phyloP scores from a whole-genome alignment of 2,797 vertebrate genomes.

The Neopelma chrysocephalum region DNA sequence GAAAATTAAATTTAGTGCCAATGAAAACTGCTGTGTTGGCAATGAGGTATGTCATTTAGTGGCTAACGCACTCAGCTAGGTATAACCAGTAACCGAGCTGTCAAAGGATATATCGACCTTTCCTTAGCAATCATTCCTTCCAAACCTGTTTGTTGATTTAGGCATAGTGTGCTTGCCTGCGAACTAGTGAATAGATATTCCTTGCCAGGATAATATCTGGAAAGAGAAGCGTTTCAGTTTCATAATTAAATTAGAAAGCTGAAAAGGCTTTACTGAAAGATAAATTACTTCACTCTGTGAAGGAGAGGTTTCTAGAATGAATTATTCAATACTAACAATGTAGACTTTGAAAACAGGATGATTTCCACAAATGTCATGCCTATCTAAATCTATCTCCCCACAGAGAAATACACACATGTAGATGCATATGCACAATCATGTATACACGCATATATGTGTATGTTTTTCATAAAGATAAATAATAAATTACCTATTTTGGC shows the following conservation, averaged over 20 bases:
- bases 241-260: not conserved
- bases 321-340: not conserved
- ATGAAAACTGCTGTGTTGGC: not conserved
- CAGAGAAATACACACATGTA: not conserved
- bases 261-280: not conserved
- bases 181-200: not conserved
- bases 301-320: slow-evolving; percentile 6
- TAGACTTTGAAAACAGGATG: not conserved
- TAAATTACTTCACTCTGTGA: not conserved
- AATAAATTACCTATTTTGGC: not conserved
- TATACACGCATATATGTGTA: accelerated
- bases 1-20: not conserved
- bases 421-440: not conserved
- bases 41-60: not conserved
- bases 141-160: slow-evolving; percentile 22
- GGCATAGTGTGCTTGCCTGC: not conserved
- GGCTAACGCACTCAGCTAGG: not conserved
- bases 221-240: not conserved
- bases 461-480: not conserved
- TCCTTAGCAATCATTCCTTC: not conserved
- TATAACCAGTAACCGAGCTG: not conserved
- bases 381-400: not conserved
- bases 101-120: not conserved
- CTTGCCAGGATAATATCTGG: not conserved
- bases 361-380: not conserved